Evolutionary conservation across 2,797 vertebrate species (phyloP), one percentile per base, ranked within the genome.

Genomic region (Aphelocoma californica): DNA sequence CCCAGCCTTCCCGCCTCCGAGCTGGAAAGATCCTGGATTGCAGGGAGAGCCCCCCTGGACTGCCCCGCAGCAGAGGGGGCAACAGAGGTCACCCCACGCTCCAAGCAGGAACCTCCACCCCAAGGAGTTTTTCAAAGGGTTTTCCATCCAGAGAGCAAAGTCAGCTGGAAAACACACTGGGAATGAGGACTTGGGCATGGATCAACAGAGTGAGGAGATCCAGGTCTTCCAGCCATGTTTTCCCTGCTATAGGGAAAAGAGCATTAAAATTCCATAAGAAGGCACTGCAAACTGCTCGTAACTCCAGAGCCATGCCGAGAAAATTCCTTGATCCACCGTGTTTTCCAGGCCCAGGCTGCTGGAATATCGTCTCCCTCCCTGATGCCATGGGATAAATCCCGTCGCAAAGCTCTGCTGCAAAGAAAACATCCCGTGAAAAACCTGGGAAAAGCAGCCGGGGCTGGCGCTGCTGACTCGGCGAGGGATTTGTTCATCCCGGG

Each of bases 21-120:
- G 83, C 40, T 84, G 87, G 84, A 34, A 91, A 64, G 9, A 72
- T 51, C 34, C 26, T 21, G 88, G 85, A 78, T 40, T 36, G 36
- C 36, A n/a, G 12, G 60, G 42, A 67, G 25, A 92, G 20, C 5
- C 7, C 14, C 48, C 18, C 36, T 12, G 61, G 81, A 84, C 12
- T 2, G 47, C 23, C 12, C 18, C 0, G 0, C 8, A 62, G 9
- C 48, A 1, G 5, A 25, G 2, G 21, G 34, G 29, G 26, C 34
- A n/a, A 28, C 56, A 31, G 14, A 15, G 53, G 53, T 51, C 66
- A 54, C 34, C 12, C 50, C 67, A 26, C 8, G 17, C 5, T 34
- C 34, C 24, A 1, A 73, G 67, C 0, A 12, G 32, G 20, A 85
- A 70, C 5, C 18, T 66, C 53, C 25, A n/a, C 13, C 8, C 18